Base-by-base conservation (phyloP, 2,888 invertebrate genomes). In the Calameuta filiformis region DNA sequence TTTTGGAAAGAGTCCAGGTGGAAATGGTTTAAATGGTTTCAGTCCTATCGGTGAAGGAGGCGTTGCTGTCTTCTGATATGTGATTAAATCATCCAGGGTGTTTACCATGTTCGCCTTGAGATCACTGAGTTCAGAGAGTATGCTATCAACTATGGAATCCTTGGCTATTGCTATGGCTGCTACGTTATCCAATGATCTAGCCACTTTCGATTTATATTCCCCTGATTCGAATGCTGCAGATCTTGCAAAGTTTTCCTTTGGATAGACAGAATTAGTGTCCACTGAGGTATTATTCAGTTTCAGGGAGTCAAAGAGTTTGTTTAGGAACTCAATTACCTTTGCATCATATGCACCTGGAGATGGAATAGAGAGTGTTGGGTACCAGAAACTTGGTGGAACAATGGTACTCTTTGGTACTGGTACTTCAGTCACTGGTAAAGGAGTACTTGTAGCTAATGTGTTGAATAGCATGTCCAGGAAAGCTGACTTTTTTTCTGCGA, bases 351-450 rank as follows among this genome's bases (percentile, higher is more conserved):
- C 88, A n/a, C 81, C 82, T 12, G 91, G 89, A 12, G 80, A 85
- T 1, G 89, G 88, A 23, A 88, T 82, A 3, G 88, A 73, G 1
- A 88, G 84, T 11, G 85, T 84, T 37, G 90, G 90, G 1, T 86
- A 11, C 91, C 91, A 91, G 69, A 89, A 91, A 73, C 83, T 83
- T 0, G 90, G 84, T 9, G 91, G 89, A n/a, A 91, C 90, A 30
- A 91, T 87, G 1, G 90, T 90, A 40, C 87, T 88, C 77, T 89
- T 90, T 1, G 88, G 83, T 33, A 82, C 76, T 11, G 89, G 82
- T 11, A 76, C 35, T 11, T 87, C 89, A 0, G 86, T 86, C 2
- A 82, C 79, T 11, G 76, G 35, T 30, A 79, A 11, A 6, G 85
- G 80, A 4, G 89, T 86, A 33, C 83, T 88, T 0, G 88, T 88